A percentile compares a stretch with the other conserved stretches of the same genome.
phyloP scores from a whole-genome alignment of 2,888 invertebrate species.

The Charanyca ferruginea region DNA sequence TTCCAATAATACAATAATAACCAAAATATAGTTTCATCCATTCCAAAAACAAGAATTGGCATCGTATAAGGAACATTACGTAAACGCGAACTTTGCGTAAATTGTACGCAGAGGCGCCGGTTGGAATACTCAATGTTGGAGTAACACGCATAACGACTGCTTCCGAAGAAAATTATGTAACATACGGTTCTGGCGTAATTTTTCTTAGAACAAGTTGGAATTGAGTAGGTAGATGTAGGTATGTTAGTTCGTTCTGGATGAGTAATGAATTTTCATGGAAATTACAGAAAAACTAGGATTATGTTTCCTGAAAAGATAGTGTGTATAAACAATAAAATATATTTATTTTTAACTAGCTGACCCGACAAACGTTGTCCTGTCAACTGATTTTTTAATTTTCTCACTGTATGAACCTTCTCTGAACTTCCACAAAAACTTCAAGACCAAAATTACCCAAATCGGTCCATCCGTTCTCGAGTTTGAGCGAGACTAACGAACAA shows the following conservation, averaged over 20 bases:
- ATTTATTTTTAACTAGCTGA: no score
- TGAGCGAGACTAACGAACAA: no score
- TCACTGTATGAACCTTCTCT: no score
- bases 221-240: constrained; percentile 17
- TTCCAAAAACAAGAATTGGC: constrained; percentile 49
- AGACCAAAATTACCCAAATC: no score
- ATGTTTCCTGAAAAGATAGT: no score
- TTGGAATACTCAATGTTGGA: constrained; percentile 59
- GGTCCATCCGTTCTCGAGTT: no score
- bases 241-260: not conserved
- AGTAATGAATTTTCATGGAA: not conserved
- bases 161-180: constrained; percentile 51
- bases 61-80: constrained; percentile 38
- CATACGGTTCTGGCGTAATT: constrained; percentile 38
- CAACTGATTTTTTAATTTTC: no score
- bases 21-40: constrained; percentile 32
- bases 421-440: no score
- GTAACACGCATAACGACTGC: constrained; percentile 44
- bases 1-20: constrained; percentile 15
- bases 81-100: constrained; percentile 61
- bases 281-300: not conserved
- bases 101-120: constrained; percentile 52
- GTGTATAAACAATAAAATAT: no score
- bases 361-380: no score
- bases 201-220: constrained; percentile 43